These are phyloP conservation scores for Loripinus fragilis DNA, from an alignment of 2,888 invertebrate genomes.

Conservation along the genomic window DNA sequence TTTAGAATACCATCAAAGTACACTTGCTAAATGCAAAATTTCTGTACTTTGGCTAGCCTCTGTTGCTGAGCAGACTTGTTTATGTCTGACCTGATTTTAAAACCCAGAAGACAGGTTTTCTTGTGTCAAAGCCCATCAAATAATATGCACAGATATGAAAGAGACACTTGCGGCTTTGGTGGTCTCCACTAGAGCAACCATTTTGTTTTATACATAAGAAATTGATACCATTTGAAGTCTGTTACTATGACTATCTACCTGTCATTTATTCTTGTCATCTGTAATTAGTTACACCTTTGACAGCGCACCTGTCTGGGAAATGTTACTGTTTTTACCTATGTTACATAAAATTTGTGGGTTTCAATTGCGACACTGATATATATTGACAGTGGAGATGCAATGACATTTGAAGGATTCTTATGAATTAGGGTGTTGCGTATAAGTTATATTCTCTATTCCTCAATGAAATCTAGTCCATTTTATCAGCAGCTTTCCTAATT, in stretches of 20 bases:
- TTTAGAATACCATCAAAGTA: too few relatives aligned
- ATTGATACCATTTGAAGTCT: constrained; percentile 8
- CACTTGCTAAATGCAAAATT: too few relatives aligned
- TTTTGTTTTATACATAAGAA: constrained; percentile 11
- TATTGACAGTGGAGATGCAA: not conserved
- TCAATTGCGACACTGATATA: not conserved
- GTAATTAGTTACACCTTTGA: constrained; percentile 14
- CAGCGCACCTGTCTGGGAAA: constrained; percentile 12
- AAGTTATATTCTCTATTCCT: too few relatives aligned
- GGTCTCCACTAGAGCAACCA: not conserved
- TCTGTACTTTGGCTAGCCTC: too few relatives aligned
- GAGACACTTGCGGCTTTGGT: constrained; percentile 1
- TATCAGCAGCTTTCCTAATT: too few relatives aligned
- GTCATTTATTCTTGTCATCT: not conserved
- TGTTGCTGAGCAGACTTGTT: too few relatives aligned
- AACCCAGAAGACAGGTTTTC: too few relatives aligned
- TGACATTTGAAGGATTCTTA: too few relatives aligned
- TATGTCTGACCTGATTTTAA: too few relatives aligned
- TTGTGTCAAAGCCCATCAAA: too few relatives aligned
- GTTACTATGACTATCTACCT: constrained; percentile 17
- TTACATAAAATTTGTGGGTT: not conserved
- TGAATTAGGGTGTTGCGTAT: too few relatives aligned
- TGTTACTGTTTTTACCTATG: not conserved
- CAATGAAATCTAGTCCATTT: too few relatives aligned
- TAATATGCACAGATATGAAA: not conserved